phyloP scores from a whole-genome alignment of 2,888 invertebrate genomes.

The Bombyx huttoni region DNA sequence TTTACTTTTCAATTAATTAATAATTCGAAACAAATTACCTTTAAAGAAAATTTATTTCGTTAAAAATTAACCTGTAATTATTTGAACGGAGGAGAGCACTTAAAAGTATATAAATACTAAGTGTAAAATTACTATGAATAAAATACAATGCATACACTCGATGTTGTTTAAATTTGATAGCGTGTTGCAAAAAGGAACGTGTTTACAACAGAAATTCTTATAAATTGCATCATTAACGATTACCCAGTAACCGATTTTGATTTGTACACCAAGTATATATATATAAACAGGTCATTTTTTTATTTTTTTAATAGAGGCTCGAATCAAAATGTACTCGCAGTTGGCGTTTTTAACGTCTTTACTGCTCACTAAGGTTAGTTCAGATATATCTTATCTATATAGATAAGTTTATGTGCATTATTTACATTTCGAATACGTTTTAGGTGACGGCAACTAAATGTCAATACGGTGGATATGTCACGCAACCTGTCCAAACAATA shows the following conservation, averaged over 20 bases:
- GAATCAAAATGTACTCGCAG: slow-evolving; percentile 32
- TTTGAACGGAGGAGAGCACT: too few relatives aligned
- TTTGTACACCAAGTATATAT: slow-evolving; percentile 43
- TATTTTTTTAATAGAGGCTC: slow-evolving; percentile 22
- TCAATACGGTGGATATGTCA: slow-evolving; percentile 4
- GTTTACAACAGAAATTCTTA: slow-evolving; percentile 18
- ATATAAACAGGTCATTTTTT: slow-evolving; percentile 14
- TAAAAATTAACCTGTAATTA: too few relatives aligned
- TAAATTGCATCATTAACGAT: slow-evolving; percentile 19
- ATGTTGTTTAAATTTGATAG: too few relatives aligned
- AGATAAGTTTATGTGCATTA: neutral
- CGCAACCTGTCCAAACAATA: slow-evolving; percentile 2
- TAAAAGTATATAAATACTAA: too few relatives aligned
- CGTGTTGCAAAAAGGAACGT: slow-evolving; percentile 22
- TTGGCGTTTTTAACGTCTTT: slow-evolving; percentile 17
- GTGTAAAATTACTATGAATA: too few relatives aligned
- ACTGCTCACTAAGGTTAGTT: slow-evolving; percentile 19
- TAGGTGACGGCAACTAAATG: slow-evolving; percentile 9
- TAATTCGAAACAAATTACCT: too few relatives aligned
- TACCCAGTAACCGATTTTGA: slow-evolving; percentile 29
- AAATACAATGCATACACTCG: too few relatives aligned
- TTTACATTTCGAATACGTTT: slow-evolving; percentile 1
- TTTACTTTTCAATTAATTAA: too few relatives aligned
- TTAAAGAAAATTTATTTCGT: too few relatives aligned
- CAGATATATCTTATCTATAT: neutral